Evolutionary conservation across 2,113 vertebrate species (phyloP).

Genomic region (Gopherus evgoodei): DNA sequence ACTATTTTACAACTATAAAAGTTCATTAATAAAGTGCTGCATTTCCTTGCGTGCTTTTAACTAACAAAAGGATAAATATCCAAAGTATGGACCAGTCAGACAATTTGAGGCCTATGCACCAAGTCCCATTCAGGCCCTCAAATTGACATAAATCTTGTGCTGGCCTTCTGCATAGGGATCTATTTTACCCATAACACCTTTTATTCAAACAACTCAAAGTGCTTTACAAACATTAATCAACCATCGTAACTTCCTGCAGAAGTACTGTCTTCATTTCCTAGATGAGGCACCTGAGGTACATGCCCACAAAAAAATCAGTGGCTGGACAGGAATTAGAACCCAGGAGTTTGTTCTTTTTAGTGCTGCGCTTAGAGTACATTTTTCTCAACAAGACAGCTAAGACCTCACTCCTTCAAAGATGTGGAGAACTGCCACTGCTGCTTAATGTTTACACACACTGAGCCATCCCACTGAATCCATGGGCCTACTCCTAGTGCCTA

Average conservation of each 20-base stretch:
- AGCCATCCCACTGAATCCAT: background rate
- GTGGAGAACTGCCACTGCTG: background rate
- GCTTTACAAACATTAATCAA: background rate
- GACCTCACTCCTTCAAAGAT: background rate
- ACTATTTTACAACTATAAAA: background rate
- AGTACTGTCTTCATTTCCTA: background rate
- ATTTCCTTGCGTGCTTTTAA: background rate
- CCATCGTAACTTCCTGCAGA: background rate
- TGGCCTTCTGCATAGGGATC: background rate
- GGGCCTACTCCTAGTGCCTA: background rate
- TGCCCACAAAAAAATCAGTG: background rate
- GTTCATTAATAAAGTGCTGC: background rate
- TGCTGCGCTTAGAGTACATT: background rate
- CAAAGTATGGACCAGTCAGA: background rate
- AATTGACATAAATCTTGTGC: background rate
- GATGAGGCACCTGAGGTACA: background rate
- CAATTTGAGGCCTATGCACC: background rate
- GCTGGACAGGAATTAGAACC: background rate
- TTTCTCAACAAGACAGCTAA: background rate
- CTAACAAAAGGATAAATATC: background rate
- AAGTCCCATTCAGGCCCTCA: background rate
- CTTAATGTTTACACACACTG: background rate
- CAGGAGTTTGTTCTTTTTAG: background rate
- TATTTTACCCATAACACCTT: background rate
- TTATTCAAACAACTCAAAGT: background rate